These are phyloP conservation scores for Sphaerophoria rueppellii DNA, from an alignment of 2,888 invertebrate species.

Conservation along the genomic window DNA sequence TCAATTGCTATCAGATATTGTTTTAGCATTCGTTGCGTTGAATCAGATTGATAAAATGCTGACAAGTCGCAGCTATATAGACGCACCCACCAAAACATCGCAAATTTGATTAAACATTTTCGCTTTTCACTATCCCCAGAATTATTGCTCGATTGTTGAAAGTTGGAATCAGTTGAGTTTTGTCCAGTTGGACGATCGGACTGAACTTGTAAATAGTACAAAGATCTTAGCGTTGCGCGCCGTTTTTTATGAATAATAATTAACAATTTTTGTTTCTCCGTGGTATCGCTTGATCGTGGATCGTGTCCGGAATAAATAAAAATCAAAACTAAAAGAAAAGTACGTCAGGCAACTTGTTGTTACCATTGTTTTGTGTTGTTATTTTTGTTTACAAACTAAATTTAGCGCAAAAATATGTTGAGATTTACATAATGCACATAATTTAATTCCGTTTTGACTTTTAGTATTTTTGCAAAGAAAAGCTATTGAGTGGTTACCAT, in stretches of 20 bases:
- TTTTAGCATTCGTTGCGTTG: not conserved
- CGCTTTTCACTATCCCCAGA: constrained; percentile 13
- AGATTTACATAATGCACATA: not conserved
- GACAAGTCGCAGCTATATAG: not conserved
- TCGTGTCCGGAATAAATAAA: constrained; percentile 14
- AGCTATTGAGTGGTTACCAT: no score
- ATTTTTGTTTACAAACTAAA: not conserved
- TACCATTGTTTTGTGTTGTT: constrained; percentile 25
- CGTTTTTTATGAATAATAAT: not conserved
- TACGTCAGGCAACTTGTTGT: constrained; percentile 1
- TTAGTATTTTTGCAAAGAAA: no score
- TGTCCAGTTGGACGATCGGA: constrained; percentile 41
- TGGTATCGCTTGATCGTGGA: not conserved
- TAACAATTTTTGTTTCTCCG: not conserved
- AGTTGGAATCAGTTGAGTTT: constrained; percentile 13
- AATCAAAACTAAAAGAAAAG: not conserved
- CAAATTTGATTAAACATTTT: not conserved
- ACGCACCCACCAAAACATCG: not conserved
- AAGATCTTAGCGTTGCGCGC: not conserved
- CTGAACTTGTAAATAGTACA: constrained; percentile 6
- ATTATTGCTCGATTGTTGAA: constrained; percentile 8
- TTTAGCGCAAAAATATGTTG: not conserved
- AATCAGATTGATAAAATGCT: not conserved
- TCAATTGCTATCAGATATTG: not conserved
- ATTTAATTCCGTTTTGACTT: not conserved